phyloP scores from a whole-genome alignment of 2,797 vertebrate species.

The Numenius phaeopus region DNA sequence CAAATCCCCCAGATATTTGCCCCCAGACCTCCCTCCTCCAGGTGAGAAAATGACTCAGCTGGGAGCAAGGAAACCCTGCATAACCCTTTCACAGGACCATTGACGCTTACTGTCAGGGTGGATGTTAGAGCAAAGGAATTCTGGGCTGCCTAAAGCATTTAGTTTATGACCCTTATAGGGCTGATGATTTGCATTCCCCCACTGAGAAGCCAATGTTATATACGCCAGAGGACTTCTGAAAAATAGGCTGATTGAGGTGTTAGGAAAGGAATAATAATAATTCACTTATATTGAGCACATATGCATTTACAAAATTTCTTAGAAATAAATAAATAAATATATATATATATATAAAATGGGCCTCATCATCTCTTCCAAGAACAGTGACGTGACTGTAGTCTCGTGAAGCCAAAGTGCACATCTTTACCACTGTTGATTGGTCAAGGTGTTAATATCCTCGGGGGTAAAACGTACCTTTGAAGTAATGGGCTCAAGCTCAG shows the following conservation, averaged over 20 bases:
- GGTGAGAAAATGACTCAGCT: neutral
- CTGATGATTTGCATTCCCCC: neutral
- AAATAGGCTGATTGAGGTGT: neutral
- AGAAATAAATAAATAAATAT: neutral
- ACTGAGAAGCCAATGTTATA: neutral
- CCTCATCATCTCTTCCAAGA: neutral
- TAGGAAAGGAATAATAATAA: neutral
- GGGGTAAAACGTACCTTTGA: neutral
- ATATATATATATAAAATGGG: neutral
- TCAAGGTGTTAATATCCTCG: neutral
- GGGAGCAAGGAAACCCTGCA: neutral
- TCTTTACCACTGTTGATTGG: neutral
- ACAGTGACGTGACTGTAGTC: neutral
- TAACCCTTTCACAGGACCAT: neutral
- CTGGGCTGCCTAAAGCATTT: neutral
- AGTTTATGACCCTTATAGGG: neutral
- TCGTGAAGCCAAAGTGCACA: neutral
- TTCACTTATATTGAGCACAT: neutral
- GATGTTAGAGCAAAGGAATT: neutral
- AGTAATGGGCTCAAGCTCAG: neutral
- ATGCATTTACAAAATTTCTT: neutral
- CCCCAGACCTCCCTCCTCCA: neutral
- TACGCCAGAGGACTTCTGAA: neutral
- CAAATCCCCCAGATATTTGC: neutral
- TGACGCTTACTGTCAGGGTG: rapidly evolving